Conservation (phyloP, 2,888 invertebrate genomes). For the Pteria penguin region DNA sequence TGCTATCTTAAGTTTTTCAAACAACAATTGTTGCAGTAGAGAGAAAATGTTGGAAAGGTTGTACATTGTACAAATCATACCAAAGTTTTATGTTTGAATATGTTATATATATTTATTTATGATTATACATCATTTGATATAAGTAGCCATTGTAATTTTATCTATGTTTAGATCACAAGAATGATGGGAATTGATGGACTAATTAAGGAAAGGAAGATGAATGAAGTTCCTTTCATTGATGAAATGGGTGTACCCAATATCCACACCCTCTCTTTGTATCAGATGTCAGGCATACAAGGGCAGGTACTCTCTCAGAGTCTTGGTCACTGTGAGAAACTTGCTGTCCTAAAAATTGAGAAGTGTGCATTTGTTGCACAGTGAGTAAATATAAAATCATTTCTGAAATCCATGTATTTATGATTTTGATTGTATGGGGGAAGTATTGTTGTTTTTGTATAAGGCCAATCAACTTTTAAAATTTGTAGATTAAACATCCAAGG, state of each 20-base stretch:
- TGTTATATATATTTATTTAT: too few species aligned
- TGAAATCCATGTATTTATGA: too few species aligned
- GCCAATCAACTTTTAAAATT: too few species aligned
- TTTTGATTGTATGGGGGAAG: too few species aligned
- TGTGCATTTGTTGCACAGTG: conserved; percentile 53
- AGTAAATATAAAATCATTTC: too few species aligned
- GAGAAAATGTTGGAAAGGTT: too few species aligned
- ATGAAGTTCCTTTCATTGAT: conserved; percentile 35
- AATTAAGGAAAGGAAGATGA: conserved; percentile 15
- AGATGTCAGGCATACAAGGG: conserved; percentile 56
- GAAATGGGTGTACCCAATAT: conserved; percentile 45
- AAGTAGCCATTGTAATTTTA: neutral
- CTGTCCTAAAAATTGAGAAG: conserved; percentile 38
- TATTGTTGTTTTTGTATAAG: too few species aligned
- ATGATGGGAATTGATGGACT: conserved; percentile 44
- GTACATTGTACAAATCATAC: too few species aligned
- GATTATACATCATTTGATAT: neutral
- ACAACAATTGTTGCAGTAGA: too few species aligned
- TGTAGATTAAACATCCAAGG: too few species aligned
- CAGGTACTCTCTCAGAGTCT: conserved; percentile 44
- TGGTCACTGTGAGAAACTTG: conserved; percentile 38
- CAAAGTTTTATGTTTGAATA: too few species aligned
- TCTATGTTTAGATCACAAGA: neutral
- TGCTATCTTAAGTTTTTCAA: too few species aligned
- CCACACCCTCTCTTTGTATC: conserved; percentile 33